These are phyloP conservation scores for Lasioglossum marginatum DNA, from an alignment of 2,888 invertebrate species.

Conservation along the genomic window DNA sequence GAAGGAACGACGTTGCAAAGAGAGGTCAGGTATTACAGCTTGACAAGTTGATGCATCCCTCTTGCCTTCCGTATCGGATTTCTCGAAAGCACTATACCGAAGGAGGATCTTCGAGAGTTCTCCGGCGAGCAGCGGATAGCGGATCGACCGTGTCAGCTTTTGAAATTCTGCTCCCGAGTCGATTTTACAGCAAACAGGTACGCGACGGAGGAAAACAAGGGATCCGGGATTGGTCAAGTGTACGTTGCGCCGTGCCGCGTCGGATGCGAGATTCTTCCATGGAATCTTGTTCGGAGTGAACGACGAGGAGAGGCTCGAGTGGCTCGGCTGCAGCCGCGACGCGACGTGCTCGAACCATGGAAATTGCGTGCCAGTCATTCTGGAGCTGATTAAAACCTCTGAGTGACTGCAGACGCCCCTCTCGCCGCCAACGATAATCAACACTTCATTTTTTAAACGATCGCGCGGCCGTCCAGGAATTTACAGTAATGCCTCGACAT, in stretches of 20 bases:
- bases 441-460: not conserved
- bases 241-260: constrained; percentile 5
- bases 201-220: constrained; percentile 51
- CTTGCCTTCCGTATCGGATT: constrained; percentile 69
- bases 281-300: constrained; percentile 23
- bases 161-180: constrained; percentile 64
- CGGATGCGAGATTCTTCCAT: constrained; percentile 22
- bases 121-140: constrained; percentile 39
- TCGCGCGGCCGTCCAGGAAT: not conserved
- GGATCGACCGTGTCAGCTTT: constrained; percentile 62
- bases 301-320: not conserved
- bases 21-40: constrained; percentile 60
- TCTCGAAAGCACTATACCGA: constrained; percentile 61
- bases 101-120: constrained; percentile 59
- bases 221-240: constrained; percentile 55
- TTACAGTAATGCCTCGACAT: not conserved
- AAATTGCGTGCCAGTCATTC: constrained; percentile 51
- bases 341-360: constrained; percentile 36
- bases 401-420: not conserved
- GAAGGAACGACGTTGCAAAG: not conserved
- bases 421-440: not conserved
- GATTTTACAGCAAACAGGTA: constrained; percentile 54
- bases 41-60: constrained; percentile 72
- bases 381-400: constrained; percentile 37
- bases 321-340: constrained; percentile 22